Percentiles rank a stretch among this genome's conserved stretches.
phyloP scores from a whole-genome alignment of 2,797 vertebrate genomes.

The Mormyrus proboscirostris region DNA sequence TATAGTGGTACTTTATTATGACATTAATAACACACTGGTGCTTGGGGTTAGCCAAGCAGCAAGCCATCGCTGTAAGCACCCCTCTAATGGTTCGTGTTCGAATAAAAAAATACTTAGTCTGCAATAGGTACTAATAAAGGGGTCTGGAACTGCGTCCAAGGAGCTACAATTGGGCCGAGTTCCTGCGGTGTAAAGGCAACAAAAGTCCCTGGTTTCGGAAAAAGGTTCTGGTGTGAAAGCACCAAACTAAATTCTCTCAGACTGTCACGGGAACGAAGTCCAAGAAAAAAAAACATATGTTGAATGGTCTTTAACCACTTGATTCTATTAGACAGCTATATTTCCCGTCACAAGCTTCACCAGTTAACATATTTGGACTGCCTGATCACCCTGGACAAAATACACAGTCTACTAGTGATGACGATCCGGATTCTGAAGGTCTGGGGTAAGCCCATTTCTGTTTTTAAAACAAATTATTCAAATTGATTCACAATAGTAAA shows the following conservation, averaged over 20 bases:
- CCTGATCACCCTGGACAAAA: not conserved
- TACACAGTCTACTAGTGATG: not conserved
- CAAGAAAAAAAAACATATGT: not conserved
- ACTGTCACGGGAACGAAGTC: not conserved
- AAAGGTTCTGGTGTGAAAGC: too few species aligned
- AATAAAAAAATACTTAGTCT: too few species aligned
- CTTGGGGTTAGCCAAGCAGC: too few species aligned
- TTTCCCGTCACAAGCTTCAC: not conserved
- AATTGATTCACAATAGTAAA: not conserved
- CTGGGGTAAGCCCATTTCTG: not conserved
- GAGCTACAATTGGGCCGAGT: too few species aligned
- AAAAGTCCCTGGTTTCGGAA: too few species aligned
- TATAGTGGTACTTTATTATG: too few species aligned
- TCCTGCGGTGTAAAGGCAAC: too few species aligned
- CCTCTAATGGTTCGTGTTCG: too few species aligned
- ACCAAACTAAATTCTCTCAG: not conserved
- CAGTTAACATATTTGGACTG: not conserved
- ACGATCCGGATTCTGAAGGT: not conserved
- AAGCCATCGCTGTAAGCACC: too few species aligned
- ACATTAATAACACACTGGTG: too few species aligned
- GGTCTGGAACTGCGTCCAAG: too few species aligned
- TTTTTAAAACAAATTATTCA: not conserved
- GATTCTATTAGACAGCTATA: not conserved
- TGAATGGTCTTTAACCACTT: not conserved
- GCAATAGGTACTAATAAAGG: too few species aligned